phyloP scores from a whole-genome alignment of 2,113 vertebrate species.

The Saiga tatarica region DNA sequence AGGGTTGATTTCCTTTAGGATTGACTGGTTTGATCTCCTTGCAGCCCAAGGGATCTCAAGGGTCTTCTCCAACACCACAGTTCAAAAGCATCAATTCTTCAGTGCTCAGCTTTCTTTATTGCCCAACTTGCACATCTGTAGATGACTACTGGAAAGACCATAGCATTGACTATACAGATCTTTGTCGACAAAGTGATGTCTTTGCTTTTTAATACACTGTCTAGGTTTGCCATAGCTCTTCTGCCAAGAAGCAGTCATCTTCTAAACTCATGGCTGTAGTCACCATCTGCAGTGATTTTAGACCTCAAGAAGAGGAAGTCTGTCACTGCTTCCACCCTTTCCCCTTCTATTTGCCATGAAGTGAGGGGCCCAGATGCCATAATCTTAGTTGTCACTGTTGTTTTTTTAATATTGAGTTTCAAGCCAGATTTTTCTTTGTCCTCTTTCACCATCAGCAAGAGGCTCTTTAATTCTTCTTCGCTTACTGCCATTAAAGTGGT shows the following conservation, averaged over 20 bases:
- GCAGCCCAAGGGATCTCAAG: background rate
- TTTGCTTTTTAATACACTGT: background rate
- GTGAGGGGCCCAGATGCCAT: background rate
- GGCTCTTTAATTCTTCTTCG: background rate
- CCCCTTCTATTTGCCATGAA: background rate
- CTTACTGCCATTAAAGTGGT: background rate
- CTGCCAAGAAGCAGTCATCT: background rate
- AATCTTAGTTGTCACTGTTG: background rate
- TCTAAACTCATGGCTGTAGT: background rate
- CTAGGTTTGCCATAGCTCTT: background rate
- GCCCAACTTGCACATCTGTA: background rate
- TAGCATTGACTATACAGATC: background rate
- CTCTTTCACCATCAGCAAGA: background rate
- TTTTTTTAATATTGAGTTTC: background rate
- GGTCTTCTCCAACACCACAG: background rate
- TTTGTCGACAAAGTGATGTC: background rate
- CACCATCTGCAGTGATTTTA: background rate
- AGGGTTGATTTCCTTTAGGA: background rate
- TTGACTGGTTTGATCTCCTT: background rate
- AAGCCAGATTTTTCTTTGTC: background rate
- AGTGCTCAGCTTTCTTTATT: background rate
- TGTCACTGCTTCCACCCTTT: background rate
- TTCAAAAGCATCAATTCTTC: background rate
- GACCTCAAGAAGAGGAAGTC: background rate
- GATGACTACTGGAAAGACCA: background rate